These are phyloP conservation scores for Podotricha telesiphe DNA, from an alignment of 2,888 invertebrate genomes.

Conservation along the genomic window DNA sequence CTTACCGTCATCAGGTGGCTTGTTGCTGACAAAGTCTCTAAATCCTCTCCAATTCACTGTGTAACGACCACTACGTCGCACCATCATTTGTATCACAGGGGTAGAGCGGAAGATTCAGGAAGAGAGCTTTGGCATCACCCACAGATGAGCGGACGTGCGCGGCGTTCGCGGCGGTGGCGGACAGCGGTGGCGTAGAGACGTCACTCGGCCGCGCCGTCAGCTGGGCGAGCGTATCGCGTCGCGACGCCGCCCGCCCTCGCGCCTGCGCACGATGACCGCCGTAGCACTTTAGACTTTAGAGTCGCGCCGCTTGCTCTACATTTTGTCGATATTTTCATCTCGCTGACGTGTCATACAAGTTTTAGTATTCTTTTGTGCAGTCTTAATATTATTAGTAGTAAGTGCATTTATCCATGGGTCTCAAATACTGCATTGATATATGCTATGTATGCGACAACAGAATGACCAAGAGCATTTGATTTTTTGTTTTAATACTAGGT, in stretches of 20 bases:
- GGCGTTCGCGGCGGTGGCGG: constrained; percentile 63
- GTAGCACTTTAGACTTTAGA: constrained; percentile 39
- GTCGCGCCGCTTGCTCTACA: constrained; percentile 37
- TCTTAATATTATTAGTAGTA: no score
- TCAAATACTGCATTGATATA: no score
- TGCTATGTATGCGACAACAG: no score
- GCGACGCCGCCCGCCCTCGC: constrained; percentile 69
- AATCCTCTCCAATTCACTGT: constrained; percentile 81
- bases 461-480: no score
- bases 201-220: constrained; percentile 72
- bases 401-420: no score
- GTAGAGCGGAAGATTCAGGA: constrained; percentile 45
- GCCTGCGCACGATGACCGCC: constrained; percentile 64
- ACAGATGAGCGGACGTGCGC: constrained; percentile 53
- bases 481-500: no score
- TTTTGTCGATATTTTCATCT: constrained; percentile 44
- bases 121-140: constrained; percentile 52
- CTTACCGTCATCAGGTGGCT: constrained; percentile 79
- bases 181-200: constrained; percentile 68
- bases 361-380: neutral
- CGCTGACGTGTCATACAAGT: neutral
- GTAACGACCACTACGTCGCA: constrained; percentile 80
- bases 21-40: constrained; percentile 75
- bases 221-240: constrained; percentile 70
- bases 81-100: constrained; percentile 68